Evolutionary conservation across 2,113 vertebrate genomes (phyloP), one percentile per base, ranked within the genome.

Genomic region (Corythornis vintsioides): DNA sequence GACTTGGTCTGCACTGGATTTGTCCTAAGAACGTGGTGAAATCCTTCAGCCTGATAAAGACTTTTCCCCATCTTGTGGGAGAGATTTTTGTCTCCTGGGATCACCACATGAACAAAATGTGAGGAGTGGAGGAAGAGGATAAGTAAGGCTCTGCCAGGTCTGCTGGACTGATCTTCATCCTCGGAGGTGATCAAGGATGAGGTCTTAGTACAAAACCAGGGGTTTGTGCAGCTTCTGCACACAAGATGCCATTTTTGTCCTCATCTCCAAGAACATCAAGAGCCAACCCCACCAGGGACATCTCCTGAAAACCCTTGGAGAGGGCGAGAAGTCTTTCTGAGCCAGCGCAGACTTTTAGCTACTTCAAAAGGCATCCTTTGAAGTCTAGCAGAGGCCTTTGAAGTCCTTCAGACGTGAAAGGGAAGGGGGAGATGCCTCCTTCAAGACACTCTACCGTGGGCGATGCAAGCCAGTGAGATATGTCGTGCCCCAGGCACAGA

Each of bases 281-380:
- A 92, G 50, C 57, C 73, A 87, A 1, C 21, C 50, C 82, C 74
- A 75, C 15, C 4, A 2, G 87, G 43, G 81, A 79, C 63, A 60
- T 21, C 50, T 92, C 83, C 73, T 22, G 20, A 55, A 86, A 56
- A 67, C 28, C 43, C 65, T 13, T 21, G 57, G n/a, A 53, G 74
- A 31, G 24, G 71, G 22, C 74, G 13, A 29, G 5, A 15, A 86
- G 45, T 3, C 31, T 84, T 84, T 84, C 4, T 53, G 38, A 82
- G 83, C 55, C 13, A 8, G 52, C 2, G 0, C 35, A 18, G 65
- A 60, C 65, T 94, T 72, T 8, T 15, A 86, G 43, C 7, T 4
- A 84, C 84, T 89, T 96, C 89, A 94, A 95, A 95, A 94, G 59
- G 40, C 74, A 48, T 59, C 86, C 94, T 94, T 90, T 94, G 94